Percentiles rank a stretch among this genome's conserved stretches.
Evolutionary conservation across 2,797 vertebrate genomes (phyloP).

Genomic region (Echiichthys vipera): DNA sequence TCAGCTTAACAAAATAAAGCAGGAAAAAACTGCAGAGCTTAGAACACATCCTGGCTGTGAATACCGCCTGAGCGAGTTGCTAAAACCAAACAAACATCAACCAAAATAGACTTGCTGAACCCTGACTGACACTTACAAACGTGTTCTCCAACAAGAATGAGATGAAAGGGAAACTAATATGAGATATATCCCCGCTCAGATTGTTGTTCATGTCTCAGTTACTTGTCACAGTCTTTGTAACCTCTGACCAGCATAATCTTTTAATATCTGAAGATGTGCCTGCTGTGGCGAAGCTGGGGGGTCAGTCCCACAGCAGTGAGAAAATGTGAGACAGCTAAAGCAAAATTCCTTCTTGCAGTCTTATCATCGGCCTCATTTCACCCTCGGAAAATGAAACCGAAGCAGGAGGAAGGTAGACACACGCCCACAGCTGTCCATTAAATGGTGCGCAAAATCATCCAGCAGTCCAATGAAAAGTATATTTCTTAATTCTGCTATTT

Average conservation of each 20-base stretch:
- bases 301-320: conserved; percentile 48
- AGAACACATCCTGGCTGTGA: conserved; percentile 16
- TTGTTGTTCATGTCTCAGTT: conserved; percentile 66
- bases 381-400: conserved; percentile 83
- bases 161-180: conserved; percentile 64
- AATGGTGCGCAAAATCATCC: not conserved
- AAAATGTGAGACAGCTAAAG: conserved; percentile 76
- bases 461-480: not conserved
- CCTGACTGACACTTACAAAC: conserved; percentile 53
- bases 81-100: conserved; percentile 42
- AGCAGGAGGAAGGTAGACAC: conserved; percentile 37
- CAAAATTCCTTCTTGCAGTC: conserved; percentile 58
- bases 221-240: conserved; percentile 83
- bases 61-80: conserved; percentile 13
- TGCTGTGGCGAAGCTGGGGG: conserved; percentile 13
- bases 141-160: conserved; percentile 45
- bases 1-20: conserved; percentile 3
- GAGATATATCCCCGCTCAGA: conserved; percentile 46
- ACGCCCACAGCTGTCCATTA: not conserved
- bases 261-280: conserved; percentile 82
- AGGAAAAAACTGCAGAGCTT: conserved; percentile 20
- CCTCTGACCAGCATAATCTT: conserved; percentile 86
- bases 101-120: conserved; percentile 50
- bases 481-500: conserved; percentile 44
- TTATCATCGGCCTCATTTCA: conserved; percentile 85